Percentiles rank a stretch among this genome's conserved stretches.
Conservation (phyloP, 2,888 invertebrate species). For the Lepeophtheirus nordmannii region DNA sequence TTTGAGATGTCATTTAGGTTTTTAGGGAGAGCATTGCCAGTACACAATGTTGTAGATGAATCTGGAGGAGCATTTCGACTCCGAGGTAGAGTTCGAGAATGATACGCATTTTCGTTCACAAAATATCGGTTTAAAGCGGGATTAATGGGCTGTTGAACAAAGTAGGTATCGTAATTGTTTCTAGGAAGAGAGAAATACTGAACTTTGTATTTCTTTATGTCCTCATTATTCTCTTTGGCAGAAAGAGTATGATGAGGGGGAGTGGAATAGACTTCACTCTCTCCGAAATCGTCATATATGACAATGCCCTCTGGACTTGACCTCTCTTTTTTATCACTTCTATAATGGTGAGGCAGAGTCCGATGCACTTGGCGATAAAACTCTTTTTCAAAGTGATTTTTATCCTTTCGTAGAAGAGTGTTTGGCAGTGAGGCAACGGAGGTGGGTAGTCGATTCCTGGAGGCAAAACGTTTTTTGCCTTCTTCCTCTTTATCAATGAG, state of each 20-base stretch:
- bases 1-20: too few species aligned
- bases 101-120: not conserved
- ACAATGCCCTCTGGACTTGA: slow-evolving; percentile 8
- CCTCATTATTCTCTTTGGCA: too few species aligned
- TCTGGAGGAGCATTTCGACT: slow-evolving; percentile 2
- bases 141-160: not conserved
- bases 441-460: not conserved
- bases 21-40: too few species aligned
- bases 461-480: not conserved
- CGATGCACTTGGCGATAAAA: slow-evolving; percentile 10
- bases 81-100: not conserved
- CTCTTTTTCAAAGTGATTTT: slow-evolving; percentile 12
- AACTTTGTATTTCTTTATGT: too few species aligned
- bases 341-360: not conserved
- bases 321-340: slow-evolving; percentile 2
- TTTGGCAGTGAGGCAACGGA: slow-evolving; percentile 25
- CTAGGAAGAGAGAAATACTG: not conserved
- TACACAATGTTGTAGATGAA: not conserved
- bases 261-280: not conserved
- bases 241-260: too few species aligned
- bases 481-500: slow-evolving; percentile 27
- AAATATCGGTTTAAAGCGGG: not conserved
- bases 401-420: not conserved
- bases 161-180: not conserved
- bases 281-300: not conserved